phyloP scores from a whole-genome alignment of 2,888 invertebrate genomes.

The Pristionchus maxplancki region DNA sequence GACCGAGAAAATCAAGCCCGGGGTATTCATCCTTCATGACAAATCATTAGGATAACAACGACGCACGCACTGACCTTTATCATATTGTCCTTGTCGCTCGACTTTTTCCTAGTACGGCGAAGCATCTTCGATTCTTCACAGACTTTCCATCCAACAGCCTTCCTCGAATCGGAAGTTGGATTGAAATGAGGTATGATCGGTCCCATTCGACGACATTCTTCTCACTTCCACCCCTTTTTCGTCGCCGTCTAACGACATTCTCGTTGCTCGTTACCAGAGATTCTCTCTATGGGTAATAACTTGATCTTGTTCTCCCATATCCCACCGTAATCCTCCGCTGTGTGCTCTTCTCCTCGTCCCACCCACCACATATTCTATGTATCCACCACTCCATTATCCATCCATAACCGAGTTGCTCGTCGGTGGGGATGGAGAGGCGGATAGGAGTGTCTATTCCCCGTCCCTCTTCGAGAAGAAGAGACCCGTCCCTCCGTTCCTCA shows the following conservation, averaged over 20 bases:
- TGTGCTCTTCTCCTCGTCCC: background rate
- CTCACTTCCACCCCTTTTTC: background rate
- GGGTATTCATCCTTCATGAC: slow-evolving; percentile 57
- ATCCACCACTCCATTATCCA: background rate
- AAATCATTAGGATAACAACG: background rate
- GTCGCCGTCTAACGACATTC: slow-evolving; percentile 38
- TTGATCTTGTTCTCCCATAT: background rate
- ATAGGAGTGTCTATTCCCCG: background rate
- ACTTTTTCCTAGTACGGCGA: background rate
- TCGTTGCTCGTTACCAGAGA: slow-evolving; percentile 19
- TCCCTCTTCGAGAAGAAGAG: background rate
- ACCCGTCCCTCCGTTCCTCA: background rate
- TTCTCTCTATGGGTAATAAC: background rate
- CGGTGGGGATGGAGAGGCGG: background rate
- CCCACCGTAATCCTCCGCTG: slow-evolving; percentile 4
- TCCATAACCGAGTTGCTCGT: slow-evolving; percentile 21
- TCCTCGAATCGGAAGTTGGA: background rate
- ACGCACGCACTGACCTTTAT: background rate
- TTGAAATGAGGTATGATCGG: background rate
- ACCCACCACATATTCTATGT: slow-evolving; percentile 6
- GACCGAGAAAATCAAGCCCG: slow-evolving; percentile 59
- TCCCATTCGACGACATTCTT: background rate
- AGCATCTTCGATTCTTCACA: slow-evolving; percentile 26
- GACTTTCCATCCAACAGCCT: background rate
- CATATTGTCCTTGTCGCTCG: slow-evolving; percentile 13